Evolutionary conservation across 2,888 invertebrate genomes (phyloP), one percentile per base, ranked within the genome.

Genomic region (Nephrotoma flavescens): DNA sequence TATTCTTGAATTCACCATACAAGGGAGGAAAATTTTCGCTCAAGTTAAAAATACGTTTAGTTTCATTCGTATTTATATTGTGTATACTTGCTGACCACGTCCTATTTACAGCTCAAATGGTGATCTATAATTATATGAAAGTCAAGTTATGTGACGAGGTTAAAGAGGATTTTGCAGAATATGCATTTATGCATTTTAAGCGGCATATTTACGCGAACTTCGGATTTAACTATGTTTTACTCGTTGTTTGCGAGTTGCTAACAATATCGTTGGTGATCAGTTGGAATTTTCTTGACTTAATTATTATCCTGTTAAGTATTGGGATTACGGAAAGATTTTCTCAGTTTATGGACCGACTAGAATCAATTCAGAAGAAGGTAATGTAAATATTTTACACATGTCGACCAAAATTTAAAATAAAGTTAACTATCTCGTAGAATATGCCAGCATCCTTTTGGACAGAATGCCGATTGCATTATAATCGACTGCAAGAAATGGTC

Each of bases 281-380:
- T 0, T 96, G 95, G 95, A 95, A 95, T 89, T 95, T 94, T 87
- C 94, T 95, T 89, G 96, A 96, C 89, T 91, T 95, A 86, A 94
- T 96, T 87, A 93, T 96, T 15, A 94, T 95, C 87, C 89, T 95
- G 6, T 92, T 95, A 57, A 95, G 95, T 89, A 92, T 94, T 88
- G 94, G 94, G 0, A 90, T 96, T 44, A 92, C 94, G 1, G 93
- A 94, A 19, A 92, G 95, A 57, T 95, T 96, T 89, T 92, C 93
- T 86, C 93, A 94, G 89, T 89, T 95, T 42, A 94, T 94, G 88
- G 90, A 91, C 88, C 90, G 92, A 57, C 90, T 94, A 9, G 31
- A 71, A 0, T 71, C 71, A 11, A 31, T 71, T 9, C 9, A 31
- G 3, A 71, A 71, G 7, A 71, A 71, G 71, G 71, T 71, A n/a